These are phyloP conservation scores for Spea bombifrons DNA, from an alignment of 2,113 vertebrate genomes.

Conservation along the genomic window DNA sequence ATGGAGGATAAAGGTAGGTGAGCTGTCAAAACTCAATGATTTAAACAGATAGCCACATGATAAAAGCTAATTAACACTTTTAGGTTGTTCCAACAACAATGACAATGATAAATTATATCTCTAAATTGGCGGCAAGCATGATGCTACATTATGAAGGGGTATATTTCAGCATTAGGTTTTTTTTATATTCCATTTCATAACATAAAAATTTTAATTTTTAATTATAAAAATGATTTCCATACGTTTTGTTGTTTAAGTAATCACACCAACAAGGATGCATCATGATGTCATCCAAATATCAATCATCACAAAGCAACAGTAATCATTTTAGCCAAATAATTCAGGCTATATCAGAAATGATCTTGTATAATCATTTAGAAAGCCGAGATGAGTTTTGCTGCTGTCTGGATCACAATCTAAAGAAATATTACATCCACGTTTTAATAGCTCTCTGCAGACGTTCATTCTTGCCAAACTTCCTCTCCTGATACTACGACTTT, in stretches of 20 bases:
- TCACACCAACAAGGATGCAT: neutral
- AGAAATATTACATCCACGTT: constrained; percentile 48
- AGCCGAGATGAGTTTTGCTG: constrained; percentile 42
- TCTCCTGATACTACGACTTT: constrained; percentile 42
- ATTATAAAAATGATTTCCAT: neutral
- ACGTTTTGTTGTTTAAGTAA: neutral
- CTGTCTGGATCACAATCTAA: constrained; percentile 49
- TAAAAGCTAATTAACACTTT: constrained; percentile 69
- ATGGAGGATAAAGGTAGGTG: constrained; percentile 67
- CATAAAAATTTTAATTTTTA: neutral
- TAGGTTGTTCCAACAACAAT: constrained; percentile 59
- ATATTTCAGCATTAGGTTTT: neutral
- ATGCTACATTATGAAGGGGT: neutral
- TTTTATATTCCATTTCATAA: neutral
- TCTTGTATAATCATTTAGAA: constrained; percentile 37
- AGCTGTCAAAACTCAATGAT: constrained; percentile 78
- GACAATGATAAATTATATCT: constrained; percentile 24
- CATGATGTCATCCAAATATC: neutral
- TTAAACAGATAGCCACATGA: constrained; percentile 74
- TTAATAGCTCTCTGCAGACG: constrained; percentile 45
- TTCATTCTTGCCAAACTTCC: constrained; percentile 47
- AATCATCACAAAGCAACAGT: neutral
- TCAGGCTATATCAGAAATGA: constrained; percentile 8
- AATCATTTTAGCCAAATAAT: neutral
- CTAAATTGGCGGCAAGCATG: constrained; percentile 2